A percentile compares a stretch with the other conserved stretches of the same genome.
phyloP scores from a whole-genome alignment of 2,797 vertebrate genomes.

The Sebastes minor region DNA sequence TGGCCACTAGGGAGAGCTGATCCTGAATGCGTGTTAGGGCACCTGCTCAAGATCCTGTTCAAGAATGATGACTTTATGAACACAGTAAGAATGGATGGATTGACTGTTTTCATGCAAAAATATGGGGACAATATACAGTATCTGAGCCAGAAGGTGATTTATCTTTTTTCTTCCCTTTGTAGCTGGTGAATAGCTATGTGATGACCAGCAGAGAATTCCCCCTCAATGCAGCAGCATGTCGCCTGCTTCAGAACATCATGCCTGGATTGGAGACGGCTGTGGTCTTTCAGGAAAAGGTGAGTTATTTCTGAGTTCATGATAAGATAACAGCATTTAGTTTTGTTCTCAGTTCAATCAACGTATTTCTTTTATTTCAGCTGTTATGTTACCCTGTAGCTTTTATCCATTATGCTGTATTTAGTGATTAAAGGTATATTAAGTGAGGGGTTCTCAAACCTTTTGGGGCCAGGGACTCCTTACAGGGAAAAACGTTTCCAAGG shows the following conservation, averaged over 20 bases:
- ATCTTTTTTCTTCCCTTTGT: background rate
- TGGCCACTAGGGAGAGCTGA: constrained; percentile 91
- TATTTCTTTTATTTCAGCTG: background rate
- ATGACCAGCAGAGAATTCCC: constrained; percentile 97
- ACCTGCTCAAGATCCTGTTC: constrained; percentile 97
- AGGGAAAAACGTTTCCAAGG: too few species aligned
- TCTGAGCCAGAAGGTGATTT: background rate
- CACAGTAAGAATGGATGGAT: constrained; percentile 81
- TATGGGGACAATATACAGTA: accelerated
- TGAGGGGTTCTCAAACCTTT: too few species aligned
- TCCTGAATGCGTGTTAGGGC: constrained; percentile 96
- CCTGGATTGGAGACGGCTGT: constrained; percentile 97
- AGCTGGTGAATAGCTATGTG: constrained; percentile 98
- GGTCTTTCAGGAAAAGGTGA: constrained; percentile 98
- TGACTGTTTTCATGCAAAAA: background rate
- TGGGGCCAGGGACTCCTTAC: too few species aligned
- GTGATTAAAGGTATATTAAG: background rate
- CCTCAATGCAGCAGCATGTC: constrained; percentile 94
- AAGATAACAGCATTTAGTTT: background rate
- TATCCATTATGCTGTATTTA: background rate
- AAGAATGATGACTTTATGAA: constrained; percentile 99
- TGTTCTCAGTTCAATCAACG: background rate
- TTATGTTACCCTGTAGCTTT: background rate
- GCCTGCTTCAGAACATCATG: constrained; percentile 98
- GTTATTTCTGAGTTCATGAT: background rate